Evolutionary conservation across 2,113 vertebrate species (phyloP), one percentile per base, ranked within the genome.

Genomic region (Triplophysa tibetana): DNA sequence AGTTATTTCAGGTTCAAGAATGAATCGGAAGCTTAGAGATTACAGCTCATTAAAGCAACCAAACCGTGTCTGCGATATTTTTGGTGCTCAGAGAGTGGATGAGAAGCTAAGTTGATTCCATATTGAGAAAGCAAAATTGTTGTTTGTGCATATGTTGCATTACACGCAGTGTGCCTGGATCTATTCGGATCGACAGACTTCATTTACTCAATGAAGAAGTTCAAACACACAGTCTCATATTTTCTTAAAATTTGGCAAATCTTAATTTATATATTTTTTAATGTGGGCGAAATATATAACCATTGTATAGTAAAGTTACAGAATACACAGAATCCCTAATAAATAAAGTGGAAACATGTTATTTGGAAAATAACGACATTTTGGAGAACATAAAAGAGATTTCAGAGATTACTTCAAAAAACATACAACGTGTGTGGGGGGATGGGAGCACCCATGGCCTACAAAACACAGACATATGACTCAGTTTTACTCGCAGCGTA

Each of bases 1-100:
- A 81, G 83, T 90, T 90, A 89, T 92, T 91, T 90, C 89, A 90
- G 89, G 89, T 91, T 89, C 86, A 89, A 85, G 73, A 45, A 90
- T 84, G 87, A 91, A 88, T 89, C 86, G 88, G 85, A 88, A 82
- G 82, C 87, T 75, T 75, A 77, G 84, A 88, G 88, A 89, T 92
- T 89, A 89, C 82, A 81, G 87, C 89, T 88, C 88, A 89, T 91
- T 91, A 92, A 89, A 87, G 87, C 82, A 86, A 87, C 56, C 70
- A 83, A 82, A 87, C 38, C 38, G 23, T 7, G 74, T 41, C 68
- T 16, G 38, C 16, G 45, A 58, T 69, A 69, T 67, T 38, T 54
- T 82, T 56, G 19, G 74, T 86, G 87, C 78, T 92, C 84, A 90
- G 83, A 80, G 82, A 79, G 85, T 90, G 88, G 90, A 88, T 87